Evolutionary conservation across 2,113 vertebrate species (phyloP), one percentile per base, ranked within the genome.

Genomic region (Trachemys scripta): DNA sequence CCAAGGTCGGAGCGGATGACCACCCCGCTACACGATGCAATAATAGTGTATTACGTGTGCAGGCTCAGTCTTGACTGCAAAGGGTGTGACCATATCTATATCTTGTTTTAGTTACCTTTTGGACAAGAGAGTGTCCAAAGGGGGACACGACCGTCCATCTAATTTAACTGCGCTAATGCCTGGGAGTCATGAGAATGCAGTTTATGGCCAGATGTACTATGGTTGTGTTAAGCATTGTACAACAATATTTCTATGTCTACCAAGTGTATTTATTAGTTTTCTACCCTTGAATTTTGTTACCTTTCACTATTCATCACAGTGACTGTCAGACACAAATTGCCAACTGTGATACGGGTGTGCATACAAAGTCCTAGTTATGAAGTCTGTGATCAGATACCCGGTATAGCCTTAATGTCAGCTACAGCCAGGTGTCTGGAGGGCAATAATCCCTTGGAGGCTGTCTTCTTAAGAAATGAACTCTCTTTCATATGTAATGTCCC

Each of bases 211-310:
- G 16, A 5, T 31, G 2, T 80, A 20, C 24, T 72, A 6, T 83
- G 12, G 25, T 47, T 22, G 84, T 90, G n/a, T 2, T 6, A 2
- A 29, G 3, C 4, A 72, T 17, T 86, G n/a, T 10, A 81, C 81
- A 29, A 2, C 78, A 92, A 47, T 76, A n/a, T 76, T 93, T 93
- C 31, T 87, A 59, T 80, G 88, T 69, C 16, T 8, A 65, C 11
- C 0, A 0, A 2, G 3, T 51, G 20, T 2, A 80, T 53, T 76
- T 92, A 10, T 80, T 42, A 2, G 13, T 88, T 20, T 53, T 17
- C 54, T 45, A 27, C 12, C 0, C 10, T 91, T 10, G 84, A 90
- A 1, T 8, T 57, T 86, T 88, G 27, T 20, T 5, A 85, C 87
- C 78, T 4, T 51, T 91, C 59, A 91, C 22, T 17, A 81, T 2